phyloP scores from a whole-genome alignment of 2,888 invertebrate species.

The Pyrocoelia pectoralis region DNA sequence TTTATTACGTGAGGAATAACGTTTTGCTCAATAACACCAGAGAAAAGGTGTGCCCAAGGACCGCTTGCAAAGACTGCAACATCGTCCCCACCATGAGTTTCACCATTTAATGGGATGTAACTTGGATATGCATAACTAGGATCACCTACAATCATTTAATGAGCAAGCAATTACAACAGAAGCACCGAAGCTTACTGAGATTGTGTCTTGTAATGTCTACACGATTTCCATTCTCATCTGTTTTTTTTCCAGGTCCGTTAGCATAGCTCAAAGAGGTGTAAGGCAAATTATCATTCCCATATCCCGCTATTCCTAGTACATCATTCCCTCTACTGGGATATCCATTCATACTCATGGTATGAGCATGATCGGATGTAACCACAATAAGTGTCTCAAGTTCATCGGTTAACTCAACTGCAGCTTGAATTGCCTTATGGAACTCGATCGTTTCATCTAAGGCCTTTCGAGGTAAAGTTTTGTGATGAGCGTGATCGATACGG shows the following conservation, averaged over 20 bases:
- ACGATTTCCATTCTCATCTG: constrained; percentile 53
- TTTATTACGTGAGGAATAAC: constrained; percentile 79
- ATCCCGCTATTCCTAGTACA: constrained; percentile 65
- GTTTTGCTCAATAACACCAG: constrained; percentile 81
- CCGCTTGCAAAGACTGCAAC: constrained; percentile 80
- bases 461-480: constrained; percentile 69
- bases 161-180: neutral
- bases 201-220: constrained; percentile 62
- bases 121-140: constrained; percentile 65
- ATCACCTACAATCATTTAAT: constrained; percentile 47
- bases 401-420: constrained; percentile 69
- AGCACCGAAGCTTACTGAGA: constrained; percentile 24
- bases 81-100: constrained; percentile 82
- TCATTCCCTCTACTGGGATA: constrained; percentile 72
- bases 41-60: constrained; percentile 82
- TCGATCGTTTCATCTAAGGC: constrained; percentile 83
- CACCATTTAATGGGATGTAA: constrained; percentile 65
- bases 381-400: constrained; percentile 79
- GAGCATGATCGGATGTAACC: constrained; percentile 82
- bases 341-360: constrained; percentile 78
- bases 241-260: constrained; percentile 73
- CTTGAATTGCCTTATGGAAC: constrained; percentile 65
- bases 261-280: constrained; percentile 78
- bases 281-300: constrained; percentile 66
- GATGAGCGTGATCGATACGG: constrained; percentile 81